These are phyloP conservation scores for Sylvietta virens DNA, from an alignment of 2,113 vertebrate genomes.

Conservation along the genomic window DNA sequence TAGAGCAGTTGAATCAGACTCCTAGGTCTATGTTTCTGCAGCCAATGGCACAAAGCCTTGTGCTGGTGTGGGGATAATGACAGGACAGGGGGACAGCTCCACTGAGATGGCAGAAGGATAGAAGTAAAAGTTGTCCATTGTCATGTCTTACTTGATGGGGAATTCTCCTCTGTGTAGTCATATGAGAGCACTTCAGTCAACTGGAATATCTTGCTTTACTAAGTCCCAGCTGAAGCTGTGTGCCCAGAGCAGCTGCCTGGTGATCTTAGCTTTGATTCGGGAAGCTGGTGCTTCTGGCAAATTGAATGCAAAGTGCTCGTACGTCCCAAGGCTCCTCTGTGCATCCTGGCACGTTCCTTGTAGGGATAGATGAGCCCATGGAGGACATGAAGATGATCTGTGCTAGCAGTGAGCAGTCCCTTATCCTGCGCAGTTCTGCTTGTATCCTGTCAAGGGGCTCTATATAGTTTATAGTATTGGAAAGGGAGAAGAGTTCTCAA, in stretches of 20 bases:
- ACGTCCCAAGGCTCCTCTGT: neutral
- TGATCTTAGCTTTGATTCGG: neutral
- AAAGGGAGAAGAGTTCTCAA: neutral
- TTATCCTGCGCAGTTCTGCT: neutral
- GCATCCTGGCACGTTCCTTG: neutral
- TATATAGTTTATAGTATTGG: accelerated
- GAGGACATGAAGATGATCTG: neutral
- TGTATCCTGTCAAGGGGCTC: neutral
- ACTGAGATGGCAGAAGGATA: neutral
- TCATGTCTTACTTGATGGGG: neutral
- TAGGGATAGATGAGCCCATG: neutral
- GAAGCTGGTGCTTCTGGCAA: neutral
- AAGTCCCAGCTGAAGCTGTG: neutral
- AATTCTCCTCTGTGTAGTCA: neutral
- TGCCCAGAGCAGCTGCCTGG: neutral
- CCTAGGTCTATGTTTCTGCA: neutral
- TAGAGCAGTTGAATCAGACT: neutral
- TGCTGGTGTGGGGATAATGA: accelerated
- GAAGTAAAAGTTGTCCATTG: neutral
- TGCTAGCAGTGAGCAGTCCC: neutral
- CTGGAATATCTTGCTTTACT: conserved; percentile 40
- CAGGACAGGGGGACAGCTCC: neutral
- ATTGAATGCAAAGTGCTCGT: neutral
- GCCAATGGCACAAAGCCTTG: neutral
- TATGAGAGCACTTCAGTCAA: neutral